Conservation (phyloP, 30 jellyfish, hydroid and myxozoan species). For the Aurelia coerulea region DNA sequence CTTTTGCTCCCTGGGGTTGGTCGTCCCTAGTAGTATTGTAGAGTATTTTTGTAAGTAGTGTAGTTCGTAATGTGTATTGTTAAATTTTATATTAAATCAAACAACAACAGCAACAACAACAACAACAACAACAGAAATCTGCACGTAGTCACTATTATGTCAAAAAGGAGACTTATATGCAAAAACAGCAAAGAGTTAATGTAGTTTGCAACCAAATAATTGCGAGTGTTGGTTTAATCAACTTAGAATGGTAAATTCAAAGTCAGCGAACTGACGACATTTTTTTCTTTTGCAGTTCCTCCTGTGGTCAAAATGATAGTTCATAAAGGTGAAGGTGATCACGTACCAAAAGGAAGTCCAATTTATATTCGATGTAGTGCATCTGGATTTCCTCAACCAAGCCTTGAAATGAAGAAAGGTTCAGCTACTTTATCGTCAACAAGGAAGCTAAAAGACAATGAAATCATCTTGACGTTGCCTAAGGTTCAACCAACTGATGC, state of each 20-base stretch:
- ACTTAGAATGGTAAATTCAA: background rate
- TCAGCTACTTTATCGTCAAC: background rate
- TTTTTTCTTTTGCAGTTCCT: slow-evolving; percentile 20
- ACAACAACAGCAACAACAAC: too few species aligned
- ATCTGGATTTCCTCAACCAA: slow-evolving; percentile 47
- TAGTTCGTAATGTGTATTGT: too few species aligned
- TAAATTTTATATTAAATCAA: too few species aligned
- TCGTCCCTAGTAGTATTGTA: too few species aligned
- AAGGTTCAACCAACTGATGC: slow-evolving; percentile 57
- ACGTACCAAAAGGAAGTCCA: slow-evolving; percentile 50
- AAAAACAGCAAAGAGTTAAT: too few species aligned
- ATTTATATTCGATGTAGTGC: slow-evolving; percentile 23
- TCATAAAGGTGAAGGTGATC: slow-evolving; percentile 10
- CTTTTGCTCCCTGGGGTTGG: too few species aligned
- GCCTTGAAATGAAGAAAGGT: slow-evolving; percentile 23
- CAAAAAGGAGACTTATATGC: too few species aligned
- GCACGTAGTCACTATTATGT: too few species aligned
- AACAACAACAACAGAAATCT: too few species aligned
- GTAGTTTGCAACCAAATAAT: too few species aligned
- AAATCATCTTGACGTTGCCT: background rate
- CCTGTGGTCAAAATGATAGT: slow-evolving; percentile 35
- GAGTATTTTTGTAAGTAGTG: too few species aligned
- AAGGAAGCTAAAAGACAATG: background rate
- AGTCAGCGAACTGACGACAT: background rate
- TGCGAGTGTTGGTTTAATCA: too few species aligned